A percentile compares a stretch with the other conserved stretches of the same genome.
Conservation (phyloP, 2,113 vertebrate genomes). For the Marmota monax region DNA sequence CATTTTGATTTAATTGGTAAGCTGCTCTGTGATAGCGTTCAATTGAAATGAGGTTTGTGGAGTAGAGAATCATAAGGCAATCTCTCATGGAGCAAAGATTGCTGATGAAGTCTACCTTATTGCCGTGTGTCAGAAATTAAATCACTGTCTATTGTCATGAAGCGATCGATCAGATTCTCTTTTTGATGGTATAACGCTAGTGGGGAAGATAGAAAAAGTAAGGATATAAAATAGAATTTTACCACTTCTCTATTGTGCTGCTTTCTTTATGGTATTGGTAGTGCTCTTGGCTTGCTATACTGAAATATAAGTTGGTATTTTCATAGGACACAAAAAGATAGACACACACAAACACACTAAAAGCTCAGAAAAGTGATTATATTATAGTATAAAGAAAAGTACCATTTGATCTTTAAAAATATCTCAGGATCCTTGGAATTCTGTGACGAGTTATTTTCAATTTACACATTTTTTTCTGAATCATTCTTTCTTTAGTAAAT, state of each 20-base stretch:
- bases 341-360: neutral
- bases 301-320: neutral
- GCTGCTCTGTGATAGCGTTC: conserved; percentile 67
- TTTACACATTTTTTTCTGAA: neutral
- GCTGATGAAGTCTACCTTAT: conserved; percentile 68
- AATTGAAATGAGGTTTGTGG: conserved; percentile 80
- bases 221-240: conserved; percentile 50
- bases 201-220: conserved; percentile 52
- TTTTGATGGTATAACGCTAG: conserved; percentile 33
- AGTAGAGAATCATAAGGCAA: conserved; percentile 63
- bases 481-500: neutral
- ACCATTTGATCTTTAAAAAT: conserved; percentile 40
- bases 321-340: neutral
- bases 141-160: conserved; percentile 66
- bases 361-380: neutral
- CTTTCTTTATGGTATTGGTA: conserved; percentile 22
- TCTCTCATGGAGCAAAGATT: conserved; percentile 53
- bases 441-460: neutral
- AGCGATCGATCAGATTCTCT: conserved; percentile 63
- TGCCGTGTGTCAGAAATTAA: conserved; percentile 70
- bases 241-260: conserved; percentile 15
- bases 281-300: neutral
- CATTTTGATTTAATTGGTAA: conserved; percentile 83
- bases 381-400: neutral
- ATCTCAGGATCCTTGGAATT: neutral